Percentiles rank a stretch among this genome's conserved stretches.
Evolutionary conservation across 2,888 invertebrate genomes (phyloP).

Genomic region (Agrochola macilenta): DNA sequence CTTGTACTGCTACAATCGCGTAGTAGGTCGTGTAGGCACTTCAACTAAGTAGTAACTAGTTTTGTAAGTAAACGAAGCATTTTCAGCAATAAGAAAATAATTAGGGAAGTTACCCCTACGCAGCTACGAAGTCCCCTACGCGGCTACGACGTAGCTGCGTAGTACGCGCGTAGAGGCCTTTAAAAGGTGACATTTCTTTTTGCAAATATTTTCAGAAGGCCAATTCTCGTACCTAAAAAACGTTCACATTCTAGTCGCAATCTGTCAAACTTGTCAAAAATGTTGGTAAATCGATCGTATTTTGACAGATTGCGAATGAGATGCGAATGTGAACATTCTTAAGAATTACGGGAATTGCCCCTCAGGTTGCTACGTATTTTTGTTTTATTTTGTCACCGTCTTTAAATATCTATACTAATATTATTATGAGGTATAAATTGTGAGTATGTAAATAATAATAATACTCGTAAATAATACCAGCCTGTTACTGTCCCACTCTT

Average conservation of each 20-base stretch:
- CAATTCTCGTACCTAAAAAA: too few relatives aligned
- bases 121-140: constrained; percentile 36
- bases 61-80: not conserved
- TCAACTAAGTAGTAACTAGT: not conserved
- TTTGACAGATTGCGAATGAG: too few relatives aligned
- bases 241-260: too few relatives aligned
- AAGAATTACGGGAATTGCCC: too few relatives aligned
- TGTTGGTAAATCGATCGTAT: too few relatives aligned
- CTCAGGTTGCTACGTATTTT: not conserved
- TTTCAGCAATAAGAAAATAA: not conserved
- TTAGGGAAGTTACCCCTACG: constrained; percentile 20
- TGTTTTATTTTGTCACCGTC: not conserved
- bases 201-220: not conserved
- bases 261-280: too few relatives aligned
- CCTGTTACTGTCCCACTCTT: too few relatives aligned
- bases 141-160: constrained; percentile 39
- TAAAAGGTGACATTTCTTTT: not conserved
- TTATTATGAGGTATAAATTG: too few relatives aligned
- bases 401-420: not conserved
- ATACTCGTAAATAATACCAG: too few relatives aligned
- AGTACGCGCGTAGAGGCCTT: constrained; percentile 21
- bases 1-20: not conserved
- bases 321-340: too few relatives aligned
- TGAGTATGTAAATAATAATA: not conserved
- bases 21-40: too few relatives aligned